phyloP scores from a whole-genome alignment of 1,140 invertebrate genomes.

The Dendroctonus valens region DNA sequence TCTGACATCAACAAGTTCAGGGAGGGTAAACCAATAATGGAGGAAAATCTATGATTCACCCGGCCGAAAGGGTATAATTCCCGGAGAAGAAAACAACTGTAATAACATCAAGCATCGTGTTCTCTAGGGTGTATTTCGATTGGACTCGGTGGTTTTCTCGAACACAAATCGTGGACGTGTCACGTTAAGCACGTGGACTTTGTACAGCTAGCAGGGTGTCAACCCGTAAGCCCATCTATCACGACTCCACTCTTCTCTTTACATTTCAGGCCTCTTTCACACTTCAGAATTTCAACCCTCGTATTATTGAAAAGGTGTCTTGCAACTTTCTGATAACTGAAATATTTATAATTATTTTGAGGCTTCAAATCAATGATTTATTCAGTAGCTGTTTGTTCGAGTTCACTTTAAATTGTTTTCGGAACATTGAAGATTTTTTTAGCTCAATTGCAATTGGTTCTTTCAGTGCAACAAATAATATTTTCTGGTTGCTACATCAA shows the following conservation, averaged over 20 bases:
- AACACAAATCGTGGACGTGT: constrained; percentile 46
- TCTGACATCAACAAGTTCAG: constrained; percentile 2
- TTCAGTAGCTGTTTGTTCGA: too few species aligned
- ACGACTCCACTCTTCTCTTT: constrained; percentile 33
- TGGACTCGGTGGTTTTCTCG: constrained; percentile 39
- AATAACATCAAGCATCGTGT: constrained; percentile 44
- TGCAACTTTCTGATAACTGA: too few species aligned
- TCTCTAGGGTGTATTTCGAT: constrained; percentile 43
- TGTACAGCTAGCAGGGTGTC: constrained; percentile 37
- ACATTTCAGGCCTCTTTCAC: background rate
- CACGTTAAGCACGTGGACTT: constrained; percentile 43
- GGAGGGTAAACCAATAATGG: constrained; percentile 4
- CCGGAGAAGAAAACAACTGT: constrained; percentile 44
- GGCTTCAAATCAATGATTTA: too few species aligned
- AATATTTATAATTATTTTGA: too few species aligned
- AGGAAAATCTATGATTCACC: constrained; percentile 21
- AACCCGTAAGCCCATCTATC: constrained; percentile 41
- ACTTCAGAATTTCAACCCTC: too few species aligned
- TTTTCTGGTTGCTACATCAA: too few species aligned
- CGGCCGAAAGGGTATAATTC: constrained; percentile 35
- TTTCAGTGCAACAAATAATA: too few species aligned
- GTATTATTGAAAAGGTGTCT: too few species aligned
- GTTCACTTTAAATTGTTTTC: too few species aligned
- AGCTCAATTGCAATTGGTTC: too few species aligned
- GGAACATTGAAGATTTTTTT: too few species aligned